Percentiles rank a stretch among this genome's conserved stretches.
Evolutionary conservation across 2,888 invertebrate species (phyloP).

Genomic region (Nephrotoma guestfalica): DNA sequence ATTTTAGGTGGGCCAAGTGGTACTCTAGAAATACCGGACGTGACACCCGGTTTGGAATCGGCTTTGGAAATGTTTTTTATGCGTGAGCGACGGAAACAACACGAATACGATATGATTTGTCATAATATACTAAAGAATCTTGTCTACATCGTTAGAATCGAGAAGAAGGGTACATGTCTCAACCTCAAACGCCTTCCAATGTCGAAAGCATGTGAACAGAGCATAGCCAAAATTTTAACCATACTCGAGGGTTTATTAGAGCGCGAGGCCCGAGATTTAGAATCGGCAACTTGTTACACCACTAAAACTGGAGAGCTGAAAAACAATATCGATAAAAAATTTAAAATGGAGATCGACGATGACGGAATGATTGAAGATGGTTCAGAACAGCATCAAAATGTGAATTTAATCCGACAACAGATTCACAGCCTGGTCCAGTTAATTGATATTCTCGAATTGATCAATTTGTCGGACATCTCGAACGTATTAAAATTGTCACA

Average conservation of each 20-base stretch:
- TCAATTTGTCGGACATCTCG: conserved; percentile 43
- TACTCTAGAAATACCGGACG: conserved; percentile 25
- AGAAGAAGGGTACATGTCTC: conserved; percentile 16
- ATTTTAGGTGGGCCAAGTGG: conserved; percentile 27
- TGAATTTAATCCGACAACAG: conserved; percentile 8
- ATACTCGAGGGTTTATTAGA: conserved; percentile 17
- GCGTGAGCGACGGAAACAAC: conserved; percentile 25
- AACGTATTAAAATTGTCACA: conserved; percentile 55
- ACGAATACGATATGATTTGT: conserved; percentile 23
- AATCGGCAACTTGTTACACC: background rate
- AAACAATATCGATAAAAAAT: background rate
- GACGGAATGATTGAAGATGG: background rate
- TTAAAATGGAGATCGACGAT: background rate
- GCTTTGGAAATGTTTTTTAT: conserved; percentile 26
- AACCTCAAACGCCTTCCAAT: conserved; percentile 22
- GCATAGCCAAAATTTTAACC: conserved; percentile 26
- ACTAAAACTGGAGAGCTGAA: background rate
- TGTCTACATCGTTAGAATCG: conserved; percentile 27
- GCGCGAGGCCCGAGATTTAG: background rate
- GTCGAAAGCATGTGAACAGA: conserved; percentile 22
- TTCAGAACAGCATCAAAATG: background rate
- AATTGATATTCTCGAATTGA: conserved; percentile 47
- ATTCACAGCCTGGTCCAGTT: conserved; percentile 44
- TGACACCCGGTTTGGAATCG: conserved; percentile 28
- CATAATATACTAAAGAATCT: conserved; percentile 35